Evolutionary conservation across 2,888 invertebrate species (phyloP).

Genomic region (Caenorhabditis sp.): DNA sequence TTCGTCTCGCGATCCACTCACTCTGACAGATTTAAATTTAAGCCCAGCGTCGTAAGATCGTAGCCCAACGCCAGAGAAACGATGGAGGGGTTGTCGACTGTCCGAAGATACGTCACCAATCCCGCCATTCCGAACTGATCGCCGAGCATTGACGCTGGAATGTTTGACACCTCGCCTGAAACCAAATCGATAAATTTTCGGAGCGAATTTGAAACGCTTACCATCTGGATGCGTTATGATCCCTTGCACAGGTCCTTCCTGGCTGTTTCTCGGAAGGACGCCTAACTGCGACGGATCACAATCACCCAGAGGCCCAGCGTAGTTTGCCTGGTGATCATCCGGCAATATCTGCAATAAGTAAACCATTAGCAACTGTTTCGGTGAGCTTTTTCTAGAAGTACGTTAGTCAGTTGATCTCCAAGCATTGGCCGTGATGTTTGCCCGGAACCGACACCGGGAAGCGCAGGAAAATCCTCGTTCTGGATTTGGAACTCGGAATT

Average conservation of each 20-base stretch:
- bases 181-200: constrained; percentile 12
- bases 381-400: constrained; percentile 25
- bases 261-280: constrained; percentile 29
- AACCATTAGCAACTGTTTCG: not conserved
- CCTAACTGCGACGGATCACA: constrained; percentile 36
- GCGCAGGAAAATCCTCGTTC: constrained; percentile 98
- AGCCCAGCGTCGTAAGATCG: constrained; percentile 96
- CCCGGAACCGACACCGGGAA: constrained; percentile 85
- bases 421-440: constrained; percentile 52
- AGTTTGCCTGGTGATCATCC: constrained; percentile 40
- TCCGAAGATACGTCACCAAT: constrained; percentile 95
- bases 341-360: constrained; percentile 29
- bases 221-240: constrained; percentile 68
- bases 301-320: constrained; percentile 27
- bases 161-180: constrained; percentile 94
- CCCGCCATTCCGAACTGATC: constrained; percentile 99
- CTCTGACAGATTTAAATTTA: constrained; percentile 98
- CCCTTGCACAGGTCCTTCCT: constrained; percentile 45
- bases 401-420: constrained; percentile 51
- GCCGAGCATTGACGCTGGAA: constrained; percentile 97
- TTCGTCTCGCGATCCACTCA: constrained; percentile 74
- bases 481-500: constrained; percentile 86
- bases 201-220: constrained; percentile 4
- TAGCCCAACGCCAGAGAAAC: constrained; percentile 96
- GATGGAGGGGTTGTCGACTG: constrained; percentile 96